Conservation (phyloP, 2,113 vertebrate genomes). For the Xerus inauris region DNA sequence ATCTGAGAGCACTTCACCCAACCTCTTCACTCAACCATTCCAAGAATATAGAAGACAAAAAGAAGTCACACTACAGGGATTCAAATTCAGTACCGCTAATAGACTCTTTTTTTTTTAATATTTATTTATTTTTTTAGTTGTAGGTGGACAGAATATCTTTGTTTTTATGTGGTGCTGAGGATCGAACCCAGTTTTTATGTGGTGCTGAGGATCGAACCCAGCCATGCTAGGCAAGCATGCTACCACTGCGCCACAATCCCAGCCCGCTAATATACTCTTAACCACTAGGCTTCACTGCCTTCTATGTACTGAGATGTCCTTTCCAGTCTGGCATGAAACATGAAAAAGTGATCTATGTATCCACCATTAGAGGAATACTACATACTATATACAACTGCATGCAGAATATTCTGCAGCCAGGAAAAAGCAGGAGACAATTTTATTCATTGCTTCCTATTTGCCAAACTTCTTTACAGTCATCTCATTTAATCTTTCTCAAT, state of each 20-base stretch:
- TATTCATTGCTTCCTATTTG: not conserved
- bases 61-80: not conserved
- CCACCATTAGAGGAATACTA: not conserved
- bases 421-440: not conserved
- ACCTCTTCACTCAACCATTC: not conserved
- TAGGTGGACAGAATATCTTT: too few relatives aligned
- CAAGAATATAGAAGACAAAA: conserved; percentile 12
- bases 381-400: not conserved
- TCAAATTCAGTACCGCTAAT: not conserved
- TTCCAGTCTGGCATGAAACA: not conserved
- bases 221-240: too few relatives aligned
- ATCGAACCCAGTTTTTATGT: too few relatives aligned
- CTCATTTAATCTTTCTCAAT: not conserved
- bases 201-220: too few relatives aligned
- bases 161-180: too few relatives aligned
- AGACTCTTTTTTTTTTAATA: too few relatives aligned
- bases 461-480: not conserved
- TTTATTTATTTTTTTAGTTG: too few relatives aligned
- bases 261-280: not conserved
- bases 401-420: not conserved
- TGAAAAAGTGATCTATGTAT: not conserved
- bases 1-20: not conserved
- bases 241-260: too few relatives aligned
- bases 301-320: not conserved
- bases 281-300: not conserved